Base-by-base conservation (phyloP, 2,888 invertebrate species). In the Pseudococcus longispinus region DNA sequence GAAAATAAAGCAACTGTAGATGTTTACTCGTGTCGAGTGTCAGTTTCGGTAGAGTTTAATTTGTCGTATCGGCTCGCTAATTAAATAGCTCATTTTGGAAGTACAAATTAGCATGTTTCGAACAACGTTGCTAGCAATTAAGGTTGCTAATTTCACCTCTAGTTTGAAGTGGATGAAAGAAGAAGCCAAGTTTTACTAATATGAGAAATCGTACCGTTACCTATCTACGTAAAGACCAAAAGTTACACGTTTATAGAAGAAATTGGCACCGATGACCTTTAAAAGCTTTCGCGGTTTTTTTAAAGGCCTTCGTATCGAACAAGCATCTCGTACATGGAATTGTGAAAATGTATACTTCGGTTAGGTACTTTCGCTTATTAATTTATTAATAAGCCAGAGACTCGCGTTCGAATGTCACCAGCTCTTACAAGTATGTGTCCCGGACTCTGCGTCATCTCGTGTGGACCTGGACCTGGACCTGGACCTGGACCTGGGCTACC, bases 11-110 rank as follows among this genome's bases (percentile, higher is more conserved):
- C 15, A 37, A 32, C 74, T 29, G 0, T 32, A 32, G 29, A 29
- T 74, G 32, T 60, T 60, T 60, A 60, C 60, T 60, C 60, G 60
- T 60, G 60, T 70, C 15, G 29, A 70, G 70, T 70, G 65, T 70
- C 70, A 29, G 26, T 29, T 70, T 26, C 70, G 32, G 70, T 70
- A 20, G 23, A 23, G 70, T 70, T 70, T 70, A 70, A 70, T 70
- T 70, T 70, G 77, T 80, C 77, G 77, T 80, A 80, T 80, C 77
- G 77, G 6, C 20, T 70, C 70, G 70, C 70, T 80, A 80, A 80
- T 80, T 80, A 80, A 80, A 29, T 42, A 20, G 77, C 42, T 80
- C 77, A 32, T 42, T 80, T 80, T 26, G 20, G 20, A 42, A 42
- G 15, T 42, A 80, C 42, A 32, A 80, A 80, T 80, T 80, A 80